Conservation (phyloP, 2,888 invertebrate species). For the Icerya purchasi region DNA sequence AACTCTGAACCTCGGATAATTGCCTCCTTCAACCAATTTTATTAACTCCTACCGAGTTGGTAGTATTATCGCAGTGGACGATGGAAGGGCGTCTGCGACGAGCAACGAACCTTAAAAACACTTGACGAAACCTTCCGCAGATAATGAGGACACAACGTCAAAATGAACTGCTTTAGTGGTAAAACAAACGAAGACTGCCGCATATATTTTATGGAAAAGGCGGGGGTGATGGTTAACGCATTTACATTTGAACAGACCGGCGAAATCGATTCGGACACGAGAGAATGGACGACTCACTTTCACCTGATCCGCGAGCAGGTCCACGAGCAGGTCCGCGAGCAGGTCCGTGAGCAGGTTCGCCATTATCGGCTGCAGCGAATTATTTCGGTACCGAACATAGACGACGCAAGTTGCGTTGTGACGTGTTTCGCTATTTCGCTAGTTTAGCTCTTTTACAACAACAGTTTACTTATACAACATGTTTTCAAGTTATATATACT, state of each 20-base stretch:
- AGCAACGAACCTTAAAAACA: slow-evolving; percentile 16
- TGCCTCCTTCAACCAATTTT: background rate
- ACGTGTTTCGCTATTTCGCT: too few species aligned
- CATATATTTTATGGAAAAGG: background rate
- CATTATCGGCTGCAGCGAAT: background rate
- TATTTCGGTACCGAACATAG: background rate
- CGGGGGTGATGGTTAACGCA: background rate
- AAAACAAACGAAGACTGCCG: slow-evolving; percentile 2
- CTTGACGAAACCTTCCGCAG: background rate
- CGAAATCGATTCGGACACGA: background rate
- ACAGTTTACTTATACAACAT: too few species aligned
- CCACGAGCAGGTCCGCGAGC: too few species aligned
- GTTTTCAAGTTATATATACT: too few species aligned
- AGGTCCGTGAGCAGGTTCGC: too few species aligned
- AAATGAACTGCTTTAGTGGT: slow-evolving; percentile 1
- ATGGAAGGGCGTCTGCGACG: slow-evolving; percentile 16
- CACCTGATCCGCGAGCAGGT: background rate
- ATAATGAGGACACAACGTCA: background rate
- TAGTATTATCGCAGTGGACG: slow-evolving; percentile 6
- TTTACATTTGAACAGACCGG: background rate
- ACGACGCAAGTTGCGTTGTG: too few species aligned
- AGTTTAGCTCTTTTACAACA: too few species aligned
- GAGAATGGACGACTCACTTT: background rate
- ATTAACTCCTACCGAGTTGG: slow-evolving; percentile 3
- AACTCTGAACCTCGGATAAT: background rate